Evolutionary conservation across 2,888 invertebrate genomes (phyloP).

Genomic region (Sabatieria punctata): DNA sequence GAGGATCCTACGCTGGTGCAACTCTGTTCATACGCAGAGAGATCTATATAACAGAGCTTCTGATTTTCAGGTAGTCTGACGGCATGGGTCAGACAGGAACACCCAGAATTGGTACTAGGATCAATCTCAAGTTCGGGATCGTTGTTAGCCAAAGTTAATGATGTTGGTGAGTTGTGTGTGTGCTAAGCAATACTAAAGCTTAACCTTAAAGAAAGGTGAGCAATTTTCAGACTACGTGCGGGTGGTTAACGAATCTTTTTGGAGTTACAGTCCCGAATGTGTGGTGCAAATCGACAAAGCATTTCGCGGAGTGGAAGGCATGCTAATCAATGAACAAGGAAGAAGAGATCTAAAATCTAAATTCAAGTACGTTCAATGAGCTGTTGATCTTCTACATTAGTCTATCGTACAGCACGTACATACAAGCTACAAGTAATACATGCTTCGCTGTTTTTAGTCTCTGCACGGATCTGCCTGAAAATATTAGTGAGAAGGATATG

Average conservation of each 20-base stretch:
- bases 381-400: no score
- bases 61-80: neutral
- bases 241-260: neutral
- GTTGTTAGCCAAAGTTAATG: neutral
- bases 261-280: neutral
- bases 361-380: neutral
- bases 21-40: no score
- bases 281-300: neutral
- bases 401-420: no score
- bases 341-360: neutral
- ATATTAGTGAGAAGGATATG: no score
- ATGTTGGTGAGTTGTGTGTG: neutral
- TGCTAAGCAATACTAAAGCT: neutral
- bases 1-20: slow-evolving; percentile 1
- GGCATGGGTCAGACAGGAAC: neutral
- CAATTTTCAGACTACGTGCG: neutral
- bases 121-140: neutral
- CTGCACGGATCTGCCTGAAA: no score
- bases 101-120: neutral
- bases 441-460: no score
- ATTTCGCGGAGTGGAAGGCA: neutral
- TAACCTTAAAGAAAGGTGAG: neutral
- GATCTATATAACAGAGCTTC: no score
- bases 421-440: no score
- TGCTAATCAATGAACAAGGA: neutral